Evolutionary conservation across 23 tunicate species (phyloP), one percentile per base, ranked within the genome.

Genomic region (Halocynthia roretzi): DNA sequence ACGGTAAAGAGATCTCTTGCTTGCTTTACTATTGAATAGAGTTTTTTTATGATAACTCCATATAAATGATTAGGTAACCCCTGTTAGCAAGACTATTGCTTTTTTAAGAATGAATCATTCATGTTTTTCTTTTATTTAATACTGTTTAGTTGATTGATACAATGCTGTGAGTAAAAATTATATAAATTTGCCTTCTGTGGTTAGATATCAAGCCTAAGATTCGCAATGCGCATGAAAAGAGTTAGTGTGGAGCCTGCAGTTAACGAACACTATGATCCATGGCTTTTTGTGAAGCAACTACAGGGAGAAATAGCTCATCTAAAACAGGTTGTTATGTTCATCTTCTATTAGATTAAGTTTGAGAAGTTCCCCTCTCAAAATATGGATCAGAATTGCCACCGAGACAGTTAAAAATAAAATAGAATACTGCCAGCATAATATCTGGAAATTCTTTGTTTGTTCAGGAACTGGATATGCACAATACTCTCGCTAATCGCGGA

Each of bases 211-310:
- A 92, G 92, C 9, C 78, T 92, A 7, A 77, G 98, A 10, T 92
- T 92, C 77, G 87, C 89, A 50, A 72, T 83, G 76, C 87, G 98
- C 9, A 92, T 92, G 88, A 92, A 76, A 82, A 71, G 98, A 14
- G 80, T 92, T 6, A 81, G 92, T 10, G 98, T 92, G 7, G 80
- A 92, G 53, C 82, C 98, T 6, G 81, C 85, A 17, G 52, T 75
- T 0, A 92, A 86, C 61, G 92, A 85, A 31, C 85, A 76, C 69
- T 86, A 77, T 60, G 98, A 92, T 64, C 98, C 98, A 61, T 92
- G 88, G 88, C 22, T 83, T n/a, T 82, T 83, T 22, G 91, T 92
- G 6, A 76, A 80, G n/a, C 87, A 92, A 50, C 81, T 92, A 20
- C 81, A 83, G 49, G 61, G 55, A 20, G 87, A 86, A 73, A 84